Conservation (phyloP, 2,113 vertebrate genomes). For the Thermophis baileyi region DNA sequence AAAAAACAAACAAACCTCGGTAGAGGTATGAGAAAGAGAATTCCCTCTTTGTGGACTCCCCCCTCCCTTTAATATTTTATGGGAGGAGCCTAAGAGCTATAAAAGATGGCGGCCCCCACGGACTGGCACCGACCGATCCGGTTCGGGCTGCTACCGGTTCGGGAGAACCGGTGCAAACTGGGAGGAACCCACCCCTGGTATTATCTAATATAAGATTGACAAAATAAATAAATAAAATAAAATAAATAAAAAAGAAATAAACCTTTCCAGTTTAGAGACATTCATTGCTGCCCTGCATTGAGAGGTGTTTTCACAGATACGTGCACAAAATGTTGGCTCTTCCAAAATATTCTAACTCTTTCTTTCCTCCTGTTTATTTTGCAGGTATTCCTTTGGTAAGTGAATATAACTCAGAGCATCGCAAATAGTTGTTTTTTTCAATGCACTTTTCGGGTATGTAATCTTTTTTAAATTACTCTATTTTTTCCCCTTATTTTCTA, state of each 20-base stretch:
- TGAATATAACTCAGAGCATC: conserved; percentile 55
- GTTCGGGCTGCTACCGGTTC: no score
- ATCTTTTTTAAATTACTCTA: conserved; percentile 12
- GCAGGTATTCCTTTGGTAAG: conserved; percentile 85
- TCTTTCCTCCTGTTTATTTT: conserved; percentile 63
- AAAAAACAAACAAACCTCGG: neutral
- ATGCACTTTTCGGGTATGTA: conserved; percentile 62
- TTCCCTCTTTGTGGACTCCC: neutral
- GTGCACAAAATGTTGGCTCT: neutral
- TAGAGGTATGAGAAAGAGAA: neutral
- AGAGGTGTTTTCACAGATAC: neutral
- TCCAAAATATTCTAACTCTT: neutral
- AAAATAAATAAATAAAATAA: no score
- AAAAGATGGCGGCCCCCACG: no score
- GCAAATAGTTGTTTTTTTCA: neutral
- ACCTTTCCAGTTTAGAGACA: neutral
- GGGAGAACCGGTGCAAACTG: no score
- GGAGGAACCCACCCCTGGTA: no score
- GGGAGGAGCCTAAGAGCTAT: no score
- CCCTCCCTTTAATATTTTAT: no score
- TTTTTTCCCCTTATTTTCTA: neutral
- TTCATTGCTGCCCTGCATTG: neutral
- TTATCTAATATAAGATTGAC: no score
- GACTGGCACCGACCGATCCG: no score
- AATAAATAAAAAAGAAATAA: neutral